Conservation (phyloP, 2,113 vertebrate genomes). For the Pontoporia blainvillei region DNA sequence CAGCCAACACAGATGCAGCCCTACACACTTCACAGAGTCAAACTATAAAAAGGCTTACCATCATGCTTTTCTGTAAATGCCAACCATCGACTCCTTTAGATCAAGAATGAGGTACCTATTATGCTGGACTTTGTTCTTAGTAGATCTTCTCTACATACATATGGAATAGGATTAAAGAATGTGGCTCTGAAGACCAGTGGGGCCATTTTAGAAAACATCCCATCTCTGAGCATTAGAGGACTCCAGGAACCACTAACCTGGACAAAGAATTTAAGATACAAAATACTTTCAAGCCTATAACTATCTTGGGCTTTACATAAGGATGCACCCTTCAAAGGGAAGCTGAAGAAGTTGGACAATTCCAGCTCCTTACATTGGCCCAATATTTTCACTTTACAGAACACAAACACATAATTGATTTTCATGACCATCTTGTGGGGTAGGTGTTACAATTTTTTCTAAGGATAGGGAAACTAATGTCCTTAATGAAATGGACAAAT, state of each 20-base stretch:
- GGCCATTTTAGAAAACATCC: background rate
- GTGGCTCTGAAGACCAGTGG: background rate
- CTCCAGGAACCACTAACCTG: background rate
- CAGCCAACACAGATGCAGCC: background rate
- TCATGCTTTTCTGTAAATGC: background rate
- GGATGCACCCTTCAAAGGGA: background rate
- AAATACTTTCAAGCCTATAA: background rate
- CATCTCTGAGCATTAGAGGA: background rate
- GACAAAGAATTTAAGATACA: background rate
- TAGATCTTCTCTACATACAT: background rate
- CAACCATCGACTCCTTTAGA: background rate
- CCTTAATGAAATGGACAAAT: background rate
- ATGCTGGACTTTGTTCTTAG: background rate
- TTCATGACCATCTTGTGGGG: background rate
- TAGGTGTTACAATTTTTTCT: background rate
- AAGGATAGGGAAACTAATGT: background rate
- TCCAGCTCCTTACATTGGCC: background rate
- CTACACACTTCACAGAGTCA: background rate
- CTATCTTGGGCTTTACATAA: background rate
- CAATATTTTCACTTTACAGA: background rate
- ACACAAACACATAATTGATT: background rate
- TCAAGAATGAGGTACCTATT: background rate
- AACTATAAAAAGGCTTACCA: background rate
- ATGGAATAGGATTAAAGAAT: background rate
- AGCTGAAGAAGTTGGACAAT: background rate